These are phyloP conservation scores for Eupristina koningsbergeri DNA, from an alignment of 1,140 invertebrate species.

Conservation along the genomic window DNA sequence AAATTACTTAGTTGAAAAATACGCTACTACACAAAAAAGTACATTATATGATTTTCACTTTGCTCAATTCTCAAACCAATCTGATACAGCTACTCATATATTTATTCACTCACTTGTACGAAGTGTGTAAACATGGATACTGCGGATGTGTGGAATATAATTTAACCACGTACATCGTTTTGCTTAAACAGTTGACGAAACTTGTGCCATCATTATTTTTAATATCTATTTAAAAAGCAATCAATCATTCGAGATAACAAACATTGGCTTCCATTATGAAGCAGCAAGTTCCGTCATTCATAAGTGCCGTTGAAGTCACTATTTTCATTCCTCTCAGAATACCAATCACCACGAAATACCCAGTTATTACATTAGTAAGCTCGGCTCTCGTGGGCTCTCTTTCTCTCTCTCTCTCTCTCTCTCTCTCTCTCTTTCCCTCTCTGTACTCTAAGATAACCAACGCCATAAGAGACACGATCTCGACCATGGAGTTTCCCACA, in stretches of 20 bases:
- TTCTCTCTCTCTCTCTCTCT: no score
- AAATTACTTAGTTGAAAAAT: no score
- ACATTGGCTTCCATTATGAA: constrained; percentile 8
- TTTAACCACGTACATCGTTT: not conserved
- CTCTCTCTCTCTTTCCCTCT: not conserved
- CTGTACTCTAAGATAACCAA: not conserved
- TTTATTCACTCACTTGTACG: no score
- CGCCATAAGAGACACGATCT: not conserved
- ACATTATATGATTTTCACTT: no score
- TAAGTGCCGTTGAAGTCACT: not conserved
- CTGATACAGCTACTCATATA: no score
- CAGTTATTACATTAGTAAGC: constrained; percentile 3
- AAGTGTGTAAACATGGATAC: no score
- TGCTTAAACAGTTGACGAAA: not conserved
- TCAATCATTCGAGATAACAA: not conserved
- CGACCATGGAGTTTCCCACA: not conserved
- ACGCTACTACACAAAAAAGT: no score
- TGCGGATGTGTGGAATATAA: not conserved
- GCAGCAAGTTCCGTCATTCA: not conserved
- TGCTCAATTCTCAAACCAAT: no score
- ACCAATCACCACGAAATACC: not conserved
- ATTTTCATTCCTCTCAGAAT: constrained; percentile 13
- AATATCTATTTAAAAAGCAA: constrained; percentile 24
- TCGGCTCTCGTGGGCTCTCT: no score
- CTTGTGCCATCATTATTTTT: constrained; percentile 7